Conservation (phyloP, 2,888 invertebrate species). For the Lepidocyrtoides sp. region DNA sequence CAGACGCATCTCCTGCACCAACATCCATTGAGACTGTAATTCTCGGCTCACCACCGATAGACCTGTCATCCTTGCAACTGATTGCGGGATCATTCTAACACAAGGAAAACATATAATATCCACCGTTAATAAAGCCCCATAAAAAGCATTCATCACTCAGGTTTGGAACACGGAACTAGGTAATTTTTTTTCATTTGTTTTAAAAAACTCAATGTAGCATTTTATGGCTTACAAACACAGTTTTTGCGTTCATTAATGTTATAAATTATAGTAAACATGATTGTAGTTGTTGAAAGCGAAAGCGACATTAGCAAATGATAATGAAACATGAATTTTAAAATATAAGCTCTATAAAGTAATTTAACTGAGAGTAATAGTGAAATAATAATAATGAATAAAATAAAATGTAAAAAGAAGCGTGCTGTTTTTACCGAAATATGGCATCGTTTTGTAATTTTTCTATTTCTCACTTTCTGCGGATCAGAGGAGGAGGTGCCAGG, state of each 20-base stretch:
- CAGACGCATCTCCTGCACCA: constrained; percentile 70
- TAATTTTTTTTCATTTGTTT: too few species aligned
- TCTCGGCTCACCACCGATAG: constrained; percentile 48
- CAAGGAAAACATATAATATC: background rate
- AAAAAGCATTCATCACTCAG: too few species aligned
- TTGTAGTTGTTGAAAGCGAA: background rate
- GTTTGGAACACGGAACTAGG: too few species aligned
- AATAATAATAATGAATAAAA: constrained; percentile 45
- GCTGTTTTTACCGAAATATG: constrained; percentile 68
- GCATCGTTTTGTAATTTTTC: constrained; percentile 77
- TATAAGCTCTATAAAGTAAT: background rate
- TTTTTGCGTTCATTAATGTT: too few species aligned
- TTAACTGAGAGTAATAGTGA: background rate
- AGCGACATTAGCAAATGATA: constrained; percentile 14
- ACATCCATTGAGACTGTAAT: constrained; percentile 65
- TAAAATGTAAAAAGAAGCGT: constrained; percentile 59
- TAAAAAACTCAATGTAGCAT: too few species aligned
- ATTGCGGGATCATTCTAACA: constrained; percentile 63
- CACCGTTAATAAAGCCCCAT: background rate
- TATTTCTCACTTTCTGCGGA: constrained; percentile 76
- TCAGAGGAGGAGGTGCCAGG: constrained; percentile 49
- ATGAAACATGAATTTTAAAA: background rate
- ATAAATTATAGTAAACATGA: background rate
- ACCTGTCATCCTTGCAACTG: constrained; percentile 64
- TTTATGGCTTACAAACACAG: too few species aligned